Percentiles rank a stretch among this genome's conserved stretches.
These are phyloP conservation scores for Hippocampus guttulatus DNA, from an alignment of 2,113 vertebrate genomes.

Conservation along the genomic window DNA sequence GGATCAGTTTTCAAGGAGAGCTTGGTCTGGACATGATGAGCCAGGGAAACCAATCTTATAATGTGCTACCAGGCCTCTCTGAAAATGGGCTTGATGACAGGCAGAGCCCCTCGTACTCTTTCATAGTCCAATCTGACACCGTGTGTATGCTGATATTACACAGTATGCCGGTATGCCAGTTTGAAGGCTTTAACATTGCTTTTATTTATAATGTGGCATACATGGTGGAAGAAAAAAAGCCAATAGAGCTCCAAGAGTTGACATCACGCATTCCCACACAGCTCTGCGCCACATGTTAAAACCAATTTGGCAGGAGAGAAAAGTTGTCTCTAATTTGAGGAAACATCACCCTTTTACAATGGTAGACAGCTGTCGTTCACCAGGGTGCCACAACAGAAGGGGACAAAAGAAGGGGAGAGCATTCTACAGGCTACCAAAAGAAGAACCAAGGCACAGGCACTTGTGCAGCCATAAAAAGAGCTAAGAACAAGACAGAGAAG, in stretches of 20 bases:
- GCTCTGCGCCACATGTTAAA: too few species aligned
- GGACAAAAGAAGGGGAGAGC: too few species aligned
- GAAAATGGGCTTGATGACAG: conserved; percentile 68
- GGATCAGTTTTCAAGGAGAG: conserved; percentile 80
- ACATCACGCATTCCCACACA: too few species aligned
- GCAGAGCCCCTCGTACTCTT: conserved; percentile 54
- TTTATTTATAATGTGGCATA: neutral
- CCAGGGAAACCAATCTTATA: conserved; percentile 78
- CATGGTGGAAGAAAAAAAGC: neutral
- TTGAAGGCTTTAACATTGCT: conserved; percentile 2
- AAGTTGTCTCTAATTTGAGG: too few species aligned
- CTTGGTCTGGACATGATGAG: conserved; percentile 70
- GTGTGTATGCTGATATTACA: conserved; percentile 25
- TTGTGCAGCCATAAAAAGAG: too few species aligned
- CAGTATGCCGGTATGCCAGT: conserved; percentile 22
- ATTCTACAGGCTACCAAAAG: too few species aligned
- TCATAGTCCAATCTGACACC: conserved; percentile 46
- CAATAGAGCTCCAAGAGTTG: neutral
- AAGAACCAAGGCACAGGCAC: too few species aligned
- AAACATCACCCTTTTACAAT: too few species aligned
- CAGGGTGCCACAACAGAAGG: too few species aligned
- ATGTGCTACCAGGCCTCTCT: conserved; percentile 63
- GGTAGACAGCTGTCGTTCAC: too few species aligned
- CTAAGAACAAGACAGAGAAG: too few species aligned
- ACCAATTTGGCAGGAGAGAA: too few species aligned